phyloP scores from a whole-genome alignment of 2,797 vertebrate genomes.

The Nannoperca australis region DNA sequence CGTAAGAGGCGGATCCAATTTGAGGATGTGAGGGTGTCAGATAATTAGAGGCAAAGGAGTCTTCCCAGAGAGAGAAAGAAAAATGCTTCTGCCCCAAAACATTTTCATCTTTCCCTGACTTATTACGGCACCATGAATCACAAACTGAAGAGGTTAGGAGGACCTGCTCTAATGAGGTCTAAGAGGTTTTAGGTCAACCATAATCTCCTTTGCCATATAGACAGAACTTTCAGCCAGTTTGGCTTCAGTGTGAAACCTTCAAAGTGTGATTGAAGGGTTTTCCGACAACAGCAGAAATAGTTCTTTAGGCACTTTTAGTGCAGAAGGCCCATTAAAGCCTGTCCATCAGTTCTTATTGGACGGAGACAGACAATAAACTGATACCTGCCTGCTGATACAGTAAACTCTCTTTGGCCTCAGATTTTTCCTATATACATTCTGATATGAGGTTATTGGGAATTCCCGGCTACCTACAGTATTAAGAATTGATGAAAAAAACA shows the following conservation, averaged over 20 bases:
- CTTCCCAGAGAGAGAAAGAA: neutral
- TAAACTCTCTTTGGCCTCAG: neutral
- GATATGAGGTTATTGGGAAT: neutral
- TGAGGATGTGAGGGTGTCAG: neutral
- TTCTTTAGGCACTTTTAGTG: constrained; percentile 29
- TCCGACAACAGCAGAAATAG: constrained; percentile 31
- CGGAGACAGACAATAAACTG: neutral
- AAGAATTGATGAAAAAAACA: neutral
- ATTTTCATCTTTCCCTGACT: neutral
- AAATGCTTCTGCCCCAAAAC: neutral
- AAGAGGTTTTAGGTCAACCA: constrained; percentile 49
- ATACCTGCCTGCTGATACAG: constrained; percentile 14
- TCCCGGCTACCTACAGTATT: too few relatives aligned
- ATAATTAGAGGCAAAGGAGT: neutral
- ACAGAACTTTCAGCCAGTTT: constrained; percentile 31
- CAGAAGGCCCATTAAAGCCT: constrained; percentile 1
- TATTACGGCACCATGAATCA: neutral
- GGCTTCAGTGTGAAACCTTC: constrained; percentile 40
- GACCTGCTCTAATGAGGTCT: constrained; percentile 35
- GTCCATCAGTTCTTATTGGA: constrained; percentile 13
- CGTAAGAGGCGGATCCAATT: neutral
- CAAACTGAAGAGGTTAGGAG: constrained; percentile 9
- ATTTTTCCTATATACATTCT: neutral
- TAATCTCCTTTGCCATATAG: constrained; percentile 40
- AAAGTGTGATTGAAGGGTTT: constrained; percentile 50